phyloP scores from a whole-genome alignment of 2,888 invertebrate genomes.

The Mythimna impura region DNA sequence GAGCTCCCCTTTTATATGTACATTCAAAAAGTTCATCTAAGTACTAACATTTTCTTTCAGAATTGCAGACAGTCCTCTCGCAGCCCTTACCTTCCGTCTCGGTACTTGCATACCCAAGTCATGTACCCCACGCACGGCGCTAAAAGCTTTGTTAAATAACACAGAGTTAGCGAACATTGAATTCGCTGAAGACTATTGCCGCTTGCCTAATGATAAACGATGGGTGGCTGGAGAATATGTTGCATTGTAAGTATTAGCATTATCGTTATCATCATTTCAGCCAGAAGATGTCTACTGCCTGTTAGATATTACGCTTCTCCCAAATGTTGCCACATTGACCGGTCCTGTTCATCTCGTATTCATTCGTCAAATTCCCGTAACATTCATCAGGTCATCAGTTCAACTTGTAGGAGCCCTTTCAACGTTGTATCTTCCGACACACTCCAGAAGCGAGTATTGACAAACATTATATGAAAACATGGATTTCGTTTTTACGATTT shows the following conservation, averaged over 20 bases:
- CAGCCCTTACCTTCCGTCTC: conserved; percentile 61
- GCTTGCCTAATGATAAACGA: conserved; percentile 82
- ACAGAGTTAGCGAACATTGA: conserved; percentile 64
- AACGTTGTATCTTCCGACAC: no score
- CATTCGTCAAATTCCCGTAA: no score
- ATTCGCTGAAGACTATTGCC: conserved; percentile 75
- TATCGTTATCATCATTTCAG: background rate
- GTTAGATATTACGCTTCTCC: no score
- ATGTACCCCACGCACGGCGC: conserved; percentile 76
- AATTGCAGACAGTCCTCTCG: conserved; percentile 24
- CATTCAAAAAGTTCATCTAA: background rate
- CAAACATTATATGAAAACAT: no score
- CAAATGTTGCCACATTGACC: no score
- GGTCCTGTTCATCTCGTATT: no score
- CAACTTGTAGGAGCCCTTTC: no score
- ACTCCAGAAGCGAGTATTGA: no score
- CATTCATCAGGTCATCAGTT: no score
- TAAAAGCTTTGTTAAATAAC: conserved; percentile 67
- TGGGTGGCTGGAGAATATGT: conserved; percentile 82
- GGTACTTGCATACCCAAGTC: conserved; percentile 81
- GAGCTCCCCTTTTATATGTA: no score
- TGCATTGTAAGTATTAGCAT: conserved; percentile 76
- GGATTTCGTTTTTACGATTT: no score
- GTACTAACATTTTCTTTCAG: conserved; percentile 23
- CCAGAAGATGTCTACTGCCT: no score